Evolutionary conservation across 2,113 vertebrate genomes (phyloP).

Genomic region (Gasterosteus aculeatus): DNA sequence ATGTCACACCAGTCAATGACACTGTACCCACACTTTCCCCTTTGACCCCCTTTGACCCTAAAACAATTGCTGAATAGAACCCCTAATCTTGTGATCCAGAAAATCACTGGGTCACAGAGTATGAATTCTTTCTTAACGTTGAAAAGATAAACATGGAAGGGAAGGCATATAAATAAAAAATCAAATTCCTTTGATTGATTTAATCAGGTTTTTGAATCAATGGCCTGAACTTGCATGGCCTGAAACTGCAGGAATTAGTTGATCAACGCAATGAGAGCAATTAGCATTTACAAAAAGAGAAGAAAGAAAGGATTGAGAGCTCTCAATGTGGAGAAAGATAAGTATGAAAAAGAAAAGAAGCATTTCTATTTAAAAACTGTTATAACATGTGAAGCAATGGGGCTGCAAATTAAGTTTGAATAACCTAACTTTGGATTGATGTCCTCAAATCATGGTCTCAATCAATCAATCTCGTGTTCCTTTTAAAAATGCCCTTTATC

Average conservation of each 20-base stretch:
- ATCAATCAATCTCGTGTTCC: neutral
- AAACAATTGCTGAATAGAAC: neutral
- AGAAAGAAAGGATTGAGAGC: constrained; percentile 24
- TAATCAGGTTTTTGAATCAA: neutral
- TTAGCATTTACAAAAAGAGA: constrained; percentile 7
- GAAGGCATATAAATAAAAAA: neutral
- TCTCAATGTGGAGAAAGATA: constrained; percentile 39
- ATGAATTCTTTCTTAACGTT: neutral
- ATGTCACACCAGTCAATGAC: neutral
- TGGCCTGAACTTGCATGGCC: neutral
- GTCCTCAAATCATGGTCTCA: neutral
- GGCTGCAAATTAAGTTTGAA: neutral
- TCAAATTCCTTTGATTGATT: neutral
- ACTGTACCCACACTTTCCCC: neutral
- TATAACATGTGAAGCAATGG: constrained; percentile 5
- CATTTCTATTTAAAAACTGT: constrained; percentile 8
- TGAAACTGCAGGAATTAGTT: neutral
- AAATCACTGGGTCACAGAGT: neutral
- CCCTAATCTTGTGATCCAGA: no score
- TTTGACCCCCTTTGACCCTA: neutral
- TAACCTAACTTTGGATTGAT: neutral
- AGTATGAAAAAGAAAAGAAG: constrained; percentile 8
- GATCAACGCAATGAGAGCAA: constrained; percentile 3
- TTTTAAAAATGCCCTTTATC: neutral
- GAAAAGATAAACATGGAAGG: neutral